Conservation (phyloP, 2,888 invertebrate species). For the Zele albiditarsus region DNA sequence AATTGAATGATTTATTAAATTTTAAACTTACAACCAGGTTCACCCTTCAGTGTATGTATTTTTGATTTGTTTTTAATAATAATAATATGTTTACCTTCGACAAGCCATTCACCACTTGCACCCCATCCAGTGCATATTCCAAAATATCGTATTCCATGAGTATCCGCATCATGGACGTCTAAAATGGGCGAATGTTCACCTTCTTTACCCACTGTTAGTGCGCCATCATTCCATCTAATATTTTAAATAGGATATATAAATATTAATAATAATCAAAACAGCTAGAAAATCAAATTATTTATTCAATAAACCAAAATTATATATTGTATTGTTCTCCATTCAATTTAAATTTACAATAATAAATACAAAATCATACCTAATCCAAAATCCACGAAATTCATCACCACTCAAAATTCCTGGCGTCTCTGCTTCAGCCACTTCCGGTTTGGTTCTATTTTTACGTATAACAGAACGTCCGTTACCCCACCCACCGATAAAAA, state of each 20-base stretch:
- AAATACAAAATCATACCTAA: constrained; percentile 75
- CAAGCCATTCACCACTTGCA: constrained; percentile 85
- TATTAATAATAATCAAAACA: neutral
- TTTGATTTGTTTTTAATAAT: neutral
- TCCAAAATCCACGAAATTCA: constrained; percentile 89
- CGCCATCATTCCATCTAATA: constrained; percentile 63
- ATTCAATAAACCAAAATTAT: too few species aligned
- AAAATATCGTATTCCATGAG: constrained; percentile 82
- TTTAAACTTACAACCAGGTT: too few species aligned
- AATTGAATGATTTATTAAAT: neutral
- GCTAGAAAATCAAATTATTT: neutral
- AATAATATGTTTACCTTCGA: constrained; percentile 78
- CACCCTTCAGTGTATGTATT: too few species aligned
- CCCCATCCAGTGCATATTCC: constrained; percentile 93
- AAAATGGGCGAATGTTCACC: constrained; percentile 83
- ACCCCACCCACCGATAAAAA: constrained; percentile 92
- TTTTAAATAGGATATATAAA: neutral
- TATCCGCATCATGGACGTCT: constrained; percentile 81
- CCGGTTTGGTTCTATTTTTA: constrained; percentile 84
- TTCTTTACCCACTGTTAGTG: constrained; percentile 82
- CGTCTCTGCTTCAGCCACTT: constrained; percentile 81
- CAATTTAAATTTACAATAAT: too few species aligned
- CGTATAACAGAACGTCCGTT: constrained; percentile 89
- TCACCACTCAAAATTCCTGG: constrained; percentile 82
- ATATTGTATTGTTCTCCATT: too few species aligned